Evolutionary conservation across 2,113 vertebrate species (phyloP).

Genomic region (Syrmaticus mikado): DNA sequence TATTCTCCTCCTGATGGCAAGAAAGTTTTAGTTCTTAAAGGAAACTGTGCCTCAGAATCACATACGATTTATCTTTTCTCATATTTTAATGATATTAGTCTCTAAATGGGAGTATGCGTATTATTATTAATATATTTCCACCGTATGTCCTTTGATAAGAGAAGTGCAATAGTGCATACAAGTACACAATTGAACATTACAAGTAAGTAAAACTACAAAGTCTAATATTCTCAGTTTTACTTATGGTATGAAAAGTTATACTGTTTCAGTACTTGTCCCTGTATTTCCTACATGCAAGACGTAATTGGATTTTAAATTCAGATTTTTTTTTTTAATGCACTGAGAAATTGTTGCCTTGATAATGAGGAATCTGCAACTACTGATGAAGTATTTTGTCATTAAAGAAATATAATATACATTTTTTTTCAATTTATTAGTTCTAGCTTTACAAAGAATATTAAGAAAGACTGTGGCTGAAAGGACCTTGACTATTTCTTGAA

Average conservation of each 20-base stretch:
- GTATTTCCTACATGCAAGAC: neutral
- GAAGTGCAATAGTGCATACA: neutral
- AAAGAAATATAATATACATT: neutral
- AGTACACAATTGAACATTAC: neutral
- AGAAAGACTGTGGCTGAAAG: fast-evolving
- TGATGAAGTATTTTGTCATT: neutral
- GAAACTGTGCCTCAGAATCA: neutral
- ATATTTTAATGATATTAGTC: neutral
- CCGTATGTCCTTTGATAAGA: neutral
- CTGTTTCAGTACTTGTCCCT: neutral
- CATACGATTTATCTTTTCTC: neutral
- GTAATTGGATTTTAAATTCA: neutral
- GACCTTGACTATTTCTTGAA: neutral
- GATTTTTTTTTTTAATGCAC: neutral
- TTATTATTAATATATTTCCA: neutral
- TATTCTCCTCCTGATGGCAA: neutral
- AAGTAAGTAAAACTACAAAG: neutral
- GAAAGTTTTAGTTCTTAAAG: neutral
- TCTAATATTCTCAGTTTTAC: neutral
- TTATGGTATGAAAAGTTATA: neutral
- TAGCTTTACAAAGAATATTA: neutral
- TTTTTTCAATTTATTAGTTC: neutral
- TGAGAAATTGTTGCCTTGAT: neutral
- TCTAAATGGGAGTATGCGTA: neutral
- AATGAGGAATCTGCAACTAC: neutral